A percentile compares a stretch with the other conserved stretches of the same genome.
phyloP scores from a whole-genome alignment of 1,140 invertebrate species.

The Caenorhabditis inopinata region DNA sequence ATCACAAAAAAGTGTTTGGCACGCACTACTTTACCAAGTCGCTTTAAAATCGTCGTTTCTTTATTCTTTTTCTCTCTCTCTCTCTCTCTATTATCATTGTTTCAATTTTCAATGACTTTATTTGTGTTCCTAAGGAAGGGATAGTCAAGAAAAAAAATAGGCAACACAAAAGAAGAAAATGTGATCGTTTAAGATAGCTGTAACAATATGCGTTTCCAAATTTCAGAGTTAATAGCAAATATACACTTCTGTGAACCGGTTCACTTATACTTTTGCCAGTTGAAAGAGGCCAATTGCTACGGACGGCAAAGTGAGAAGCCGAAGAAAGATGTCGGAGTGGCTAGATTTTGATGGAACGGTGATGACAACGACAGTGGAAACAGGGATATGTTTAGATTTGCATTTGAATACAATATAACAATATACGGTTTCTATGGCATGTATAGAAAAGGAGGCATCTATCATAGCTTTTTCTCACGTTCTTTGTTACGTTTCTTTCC shows the following conservation, averaged over 20 bases:
- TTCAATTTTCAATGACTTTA: neutral
- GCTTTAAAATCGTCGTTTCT: neutral
- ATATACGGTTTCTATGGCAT: neutral
- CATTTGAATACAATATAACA: neutral
- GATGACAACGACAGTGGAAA: neutral
- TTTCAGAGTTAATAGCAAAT: neutral
- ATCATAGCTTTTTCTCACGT: no score
- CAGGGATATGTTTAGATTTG: neutral
- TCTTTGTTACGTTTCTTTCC: no score
- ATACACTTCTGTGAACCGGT: neutral
- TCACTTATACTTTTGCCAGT: neutral
- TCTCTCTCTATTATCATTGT: neutral
- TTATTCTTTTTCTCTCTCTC: neutral
- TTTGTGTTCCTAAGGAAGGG: neutral
- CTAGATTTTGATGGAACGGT: slow-evolving; percentile 1
- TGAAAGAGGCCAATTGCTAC: neutral
- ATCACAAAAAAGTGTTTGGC: slow-evolving; percentile 27
- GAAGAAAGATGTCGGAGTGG: neutral
- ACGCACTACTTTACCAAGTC: slow-evolving; percentile 2
- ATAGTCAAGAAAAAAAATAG: neutral
- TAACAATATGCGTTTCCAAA: neutral
- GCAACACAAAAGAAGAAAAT: neutral
- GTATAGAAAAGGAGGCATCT: no score
- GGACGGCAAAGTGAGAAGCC: neutral
- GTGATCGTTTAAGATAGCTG: neutral